phyloP scores from a whole-genome alignment of 2,797 vertebrate species.

The Sebastes iracundus region DNA sequence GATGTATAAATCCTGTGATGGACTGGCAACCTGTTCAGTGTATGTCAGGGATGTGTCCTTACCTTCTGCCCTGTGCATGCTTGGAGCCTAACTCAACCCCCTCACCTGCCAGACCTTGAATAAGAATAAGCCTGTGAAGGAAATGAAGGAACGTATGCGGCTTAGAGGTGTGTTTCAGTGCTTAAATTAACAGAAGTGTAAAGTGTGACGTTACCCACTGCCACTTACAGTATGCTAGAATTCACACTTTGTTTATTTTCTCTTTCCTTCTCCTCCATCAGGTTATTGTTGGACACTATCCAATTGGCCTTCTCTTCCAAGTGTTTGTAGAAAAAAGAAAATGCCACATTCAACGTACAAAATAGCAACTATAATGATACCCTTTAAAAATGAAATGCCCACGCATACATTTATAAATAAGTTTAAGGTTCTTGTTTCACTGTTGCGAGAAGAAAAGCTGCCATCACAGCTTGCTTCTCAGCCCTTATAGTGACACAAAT shows the following conservation, averaged over 20 bases:
- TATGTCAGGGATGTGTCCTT: neutral
- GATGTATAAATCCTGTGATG: neutral
- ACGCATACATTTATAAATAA: neutral
- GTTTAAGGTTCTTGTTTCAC: neutral
- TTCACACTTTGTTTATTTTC: neutral
- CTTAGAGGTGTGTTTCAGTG: neutral
- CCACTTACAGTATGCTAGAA: neutral
- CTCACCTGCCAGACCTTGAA: neutral
- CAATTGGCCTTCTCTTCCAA: neutral
- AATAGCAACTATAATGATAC: neutral
- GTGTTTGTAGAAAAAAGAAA: neutral
- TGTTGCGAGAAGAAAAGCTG: neutral
- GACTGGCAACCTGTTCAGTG: slow-evolving; percentile 4
- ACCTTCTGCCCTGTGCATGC: slow-evolving; percentile 4
- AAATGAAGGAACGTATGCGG: slow-evolving; percentile 1
- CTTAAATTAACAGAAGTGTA: neutral
- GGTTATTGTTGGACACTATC: neutral
- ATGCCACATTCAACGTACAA: neutral
- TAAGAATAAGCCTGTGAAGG: slow-evolving; percentile 9
- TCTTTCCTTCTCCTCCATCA: neutral
- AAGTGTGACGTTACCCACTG: neutral
- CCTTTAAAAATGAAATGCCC: neutral
- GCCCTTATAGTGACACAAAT: neutral
- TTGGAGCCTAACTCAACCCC: neutral
- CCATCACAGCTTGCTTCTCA: neutral